Evolutionary conservation across 1,140 invertebrate genomes (phyloP).

Genomic region (Microplitis mediator): DNA sequence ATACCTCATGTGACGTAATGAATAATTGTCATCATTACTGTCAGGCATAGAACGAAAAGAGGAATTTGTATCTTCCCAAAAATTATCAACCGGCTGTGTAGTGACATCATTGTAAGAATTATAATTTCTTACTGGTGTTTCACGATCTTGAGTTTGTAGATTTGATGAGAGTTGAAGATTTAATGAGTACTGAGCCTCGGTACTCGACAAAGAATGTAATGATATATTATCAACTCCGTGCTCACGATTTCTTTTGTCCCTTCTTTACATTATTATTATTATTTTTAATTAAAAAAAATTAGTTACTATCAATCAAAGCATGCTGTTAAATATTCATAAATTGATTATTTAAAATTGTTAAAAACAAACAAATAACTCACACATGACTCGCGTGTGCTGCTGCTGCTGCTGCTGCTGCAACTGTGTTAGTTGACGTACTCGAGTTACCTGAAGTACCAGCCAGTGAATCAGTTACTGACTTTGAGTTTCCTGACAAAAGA

Average conservation of each 20-base stretch:
- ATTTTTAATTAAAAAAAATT: background rate
- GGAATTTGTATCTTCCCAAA: slow-evolving; percentile 45
- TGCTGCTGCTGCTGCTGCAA: slow-evolving; percentile 25
- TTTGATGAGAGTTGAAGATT: slow-evolving; percentile 48
- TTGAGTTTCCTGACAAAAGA: slow-evolving; percentile 75
- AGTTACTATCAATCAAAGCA: background rate
- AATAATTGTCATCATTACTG: slow-evolving; percentile 42
- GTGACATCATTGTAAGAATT: slow-evolving; percentile 46
- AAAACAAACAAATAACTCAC: slow-evolving; percentile 34
- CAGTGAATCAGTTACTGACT: slow-evolving; percentile 64
- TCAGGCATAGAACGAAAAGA: slow-evolving; percentile 43
- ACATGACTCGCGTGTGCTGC: slow-evolving; percentile 40
- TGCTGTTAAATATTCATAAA: background rate
- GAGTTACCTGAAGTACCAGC: slow-evolving; percentile 37
- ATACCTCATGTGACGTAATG: slow-evolving; percentile 33
- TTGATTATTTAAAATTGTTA: background rate
- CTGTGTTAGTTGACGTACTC: slow-evolving; percentile 36
- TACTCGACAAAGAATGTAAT: slow-evolving; percentile 32
- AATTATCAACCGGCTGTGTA: slow-evolving; percentile 45
- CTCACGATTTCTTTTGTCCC: slow-evolving; percentile 53
- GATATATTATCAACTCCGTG: slow-evolving; percentile 46
- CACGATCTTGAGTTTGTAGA: slow-evolving; percentile 45
- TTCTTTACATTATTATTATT: slow-evolving; percentile 34
- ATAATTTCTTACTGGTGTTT: slow-evolving; percentile 42
- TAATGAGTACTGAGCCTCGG: slow-evolving; percentile 47